Base-by-base conservation (phyloP, 2,113 vertebrate genomes). In the Solea solea region DNA sequence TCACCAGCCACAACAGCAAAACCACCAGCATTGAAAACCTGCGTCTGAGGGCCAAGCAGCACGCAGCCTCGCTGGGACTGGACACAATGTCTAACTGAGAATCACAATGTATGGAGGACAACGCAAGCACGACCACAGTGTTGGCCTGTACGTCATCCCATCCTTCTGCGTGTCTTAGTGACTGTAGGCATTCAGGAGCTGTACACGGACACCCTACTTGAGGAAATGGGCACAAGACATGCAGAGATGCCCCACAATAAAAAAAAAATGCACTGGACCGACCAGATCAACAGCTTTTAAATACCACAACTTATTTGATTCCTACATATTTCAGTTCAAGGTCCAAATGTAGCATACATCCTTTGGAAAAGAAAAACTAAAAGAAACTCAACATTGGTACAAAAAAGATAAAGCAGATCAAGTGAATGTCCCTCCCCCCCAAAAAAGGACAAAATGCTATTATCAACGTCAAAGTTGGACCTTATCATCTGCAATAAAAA, bases 1-100 rank as follows among this genome's bases (percentile, higher is more conserved):
- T 96, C 28, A 92, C 94, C n/a, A 90, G 88, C 78, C 95, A 97
- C 93, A 99, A 96, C 96, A 99, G 96, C 96, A 99, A 99, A 95
- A 99, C 96, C 3, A 98, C 96, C 0, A 99, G 98, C 92, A 99
- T 99, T 5, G 97, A 99, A 90, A 99, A 98, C 91, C 95, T 99
- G 72, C 92, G 97, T 88, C 94, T 99, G 66, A 92, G 97, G 80
- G 97, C 98, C 44, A 99, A 98, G 85, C 98, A 99, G 86, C 97
- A 99, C 0, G 97, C 97, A 0, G 97, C 97, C 0, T 99, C 97
- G 2, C 94, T 99, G 86, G 98, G 97, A 87, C 95, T 99, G 42
- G 98, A 99, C 88, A 96, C 96, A 0, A 91, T 98, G 86, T 95
- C 97, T 90, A 98, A 98, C 92, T 98, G 94, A 98, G 58, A 11